phyloP scores from a whole-genome alignment of 2,797 vertebrate genomes.

The Centropyge bicolor region DNA sequence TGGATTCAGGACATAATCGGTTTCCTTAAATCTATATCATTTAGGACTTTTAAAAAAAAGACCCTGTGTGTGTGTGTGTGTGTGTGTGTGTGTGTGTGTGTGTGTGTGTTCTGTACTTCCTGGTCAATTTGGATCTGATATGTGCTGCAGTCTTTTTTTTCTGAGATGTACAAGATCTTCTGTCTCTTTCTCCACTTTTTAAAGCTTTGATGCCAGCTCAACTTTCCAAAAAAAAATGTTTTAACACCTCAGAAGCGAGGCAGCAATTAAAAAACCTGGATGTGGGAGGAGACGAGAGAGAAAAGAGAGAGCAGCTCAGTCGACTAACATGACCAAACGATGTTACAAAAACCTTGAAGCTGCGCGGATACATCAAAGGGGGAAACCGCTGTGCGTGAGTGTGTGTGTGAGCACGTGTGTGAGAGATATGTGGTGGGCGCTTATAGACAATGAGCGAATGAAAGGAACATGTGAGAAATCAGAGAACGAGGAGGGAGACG shows the following conservation, averaged over 20 bases:
- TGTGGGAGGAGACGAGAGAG: conserved; percentile 42
- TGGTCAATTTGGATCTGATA: neutral
- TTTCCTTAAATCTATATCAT: neutral
- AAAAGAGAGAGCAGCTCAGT: conserved; percentile 33
- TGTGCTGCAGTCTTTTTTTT: conserved; percentile 5
- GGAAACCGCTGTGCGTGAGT: conserved; percentile 15
- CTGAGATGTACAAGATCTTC: neutral
- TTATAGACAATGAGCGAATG: conserved; percentile 45
- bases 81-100: too few relatives aligned
- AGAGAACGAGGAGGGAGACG: conserved; percentile 30
- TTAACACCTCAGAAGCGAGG: conserved; percentile 47
- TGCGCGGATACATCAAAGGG: conserved; percentile 69
- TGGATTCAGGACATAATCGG: neutral
- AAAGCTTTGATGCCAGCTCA: conserved; percentile 62
- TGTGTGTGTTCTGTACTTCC: neutral
- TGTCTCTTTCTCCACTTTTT: neutral
- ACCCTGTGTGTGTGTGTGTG: too few relatives aligned
- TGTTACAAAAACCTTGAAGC: conserved; percentile 59
- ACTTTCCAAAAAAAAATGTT: conserved; percentile 46
- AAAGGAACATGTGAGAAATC: conserved; percentile 39
- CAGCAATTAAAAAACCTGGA: conserved; percentile 57
- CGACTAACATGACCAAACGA: conserved; percentile 55
- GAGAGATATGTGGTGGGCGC: conserved; percentile 20
- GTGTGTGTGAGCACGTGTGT: neutral
- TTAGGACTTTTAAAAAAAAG: neutral